phyloP scores from a whole-genome alignment of 2,797 vertebrate species.

The Microcaecilia unicolor region DNA sequence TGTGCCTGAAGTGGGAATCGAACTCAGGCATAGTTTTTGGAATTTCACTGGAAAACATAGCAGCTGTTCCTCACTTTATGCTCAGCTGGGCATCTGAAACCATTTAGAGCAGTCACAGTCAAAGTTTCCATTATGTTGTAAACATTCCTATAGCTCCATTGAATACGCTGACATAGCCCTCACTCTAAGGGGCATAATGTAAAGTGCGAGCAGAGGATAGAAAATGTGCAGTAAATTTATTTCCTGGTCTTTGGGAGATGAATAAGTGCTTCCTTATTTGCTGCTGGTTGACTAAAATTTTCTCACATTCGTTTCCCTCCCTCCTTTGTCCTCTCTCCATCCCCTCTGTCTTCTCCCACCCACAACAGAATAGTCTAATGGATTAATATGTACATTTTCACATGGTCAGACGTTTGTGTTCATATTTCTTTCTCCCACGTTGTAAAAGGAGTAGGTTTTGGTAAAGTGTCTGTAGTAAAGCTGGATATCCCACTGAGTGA shows the following conservation, averaged over 20 bases:
- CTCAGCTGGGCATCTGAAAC: constrained; percentile 54
- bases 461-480: too few species aligned
- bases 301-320: too few species aligned
- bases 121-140: constrained; percentile 46
- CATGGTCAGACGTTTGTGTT: too few species aligned
- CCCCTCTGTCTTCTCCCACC: too few species aligned
- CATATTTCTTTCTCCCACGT: too few species aligned
- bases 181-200: constrained; percentile 22
- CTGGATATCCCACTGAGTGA: too few species aligned
- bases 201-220: constrained; percentile 26
- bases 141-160: constrained; percentile 42
- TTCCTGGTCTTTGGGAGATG: constrained; percentile 34
- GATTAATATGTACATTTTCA: too few species aligned
- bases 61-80: constrained; percentile 45
- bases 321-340: too few species aligned
- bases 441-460: too few species aligned
- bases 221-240: constrained; percentile 27
- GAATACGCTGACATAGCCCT: constrained; percentile 32
- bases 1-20: too few species aligned
- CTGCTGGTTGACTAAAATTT: too few species aligned
- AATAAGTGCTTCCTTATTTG: background rate
- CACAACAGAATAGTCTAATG: too few species aligned
- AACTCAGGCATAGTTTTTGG: background rate
- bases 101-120: constrained; percentile 41
- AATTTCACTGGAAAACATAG: constrained; percentile 12